Conservation (phyloP, 1,140 invertebrate species). For the Epicauta chinensis region DNA sequence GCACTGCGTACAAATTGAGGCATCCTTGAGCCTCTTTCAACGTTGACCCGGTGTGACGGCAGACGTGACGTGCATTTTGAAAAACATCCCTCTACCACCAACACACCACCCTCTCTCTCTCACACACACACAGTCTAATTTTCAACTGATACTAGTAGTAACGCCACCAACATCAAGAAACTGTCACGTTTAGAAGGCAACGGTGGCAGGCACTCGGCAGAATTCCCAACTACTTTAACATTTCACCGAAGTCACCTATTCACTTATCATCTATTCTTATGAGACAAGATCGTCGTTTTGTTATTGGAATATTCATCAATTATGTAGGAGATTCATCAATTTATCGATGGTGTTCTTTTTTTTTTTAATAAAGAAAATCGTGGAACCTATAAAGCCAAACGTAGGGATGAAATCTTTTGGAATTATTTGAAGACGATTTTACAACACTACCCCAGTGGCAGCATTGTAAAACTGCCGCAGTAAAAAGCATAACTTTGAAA, state of each 20-base stretch:
- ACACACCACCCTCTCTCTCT: too few species aligned
- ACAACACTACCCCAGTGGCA: background rate
- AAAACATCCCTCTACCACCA: background rate
- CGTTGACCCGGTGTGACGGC: slow-evolving; percentile 25
- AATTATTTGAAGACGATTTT: slow-evolving; percentile 8
- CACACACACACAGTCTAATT: too few species aligned
- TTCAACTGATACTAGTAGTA: too few species aligned
- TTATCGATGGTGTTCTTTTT: too few species aligned
- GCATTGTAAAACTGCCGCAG: too few species aligned
- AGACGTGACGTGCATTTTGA: slow-evolving; percentile 21
- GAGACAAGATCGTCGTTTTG: slow-evolving; percentile 5
- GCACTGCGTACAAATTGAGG: slow-evolving; percentile 30
- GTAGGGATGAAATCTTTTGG: slow-evolving; percentile 4
- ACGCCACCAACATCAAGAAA: slow-evolving; percentile 11
- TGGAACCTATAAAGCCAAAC: too few species aligned
- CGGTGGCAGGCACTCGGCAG: slow-evolving; percentile 12
- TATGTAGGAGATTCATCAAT: too few species aligned
- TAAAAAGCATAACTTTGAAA: background rate
- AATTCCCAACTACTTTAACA: slow-evolving; percentile 19
- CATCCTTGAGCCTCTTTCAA: slow-evolving; percentile 25
- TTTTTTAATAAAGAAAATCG: too few species aligned
- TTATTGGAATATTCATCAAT: too few species aligned
- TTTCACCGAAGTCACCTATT: slow-evolving; percentile 18
- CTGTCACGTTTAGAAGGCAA: slow-evolving; percentile 8
- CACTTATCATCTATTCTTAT: slow-evolving; percentile 20